Evolutionary conservation across 2,113 vertebrate species (phyloP).

Genomic region (Silurus meridionalis): DNA sequence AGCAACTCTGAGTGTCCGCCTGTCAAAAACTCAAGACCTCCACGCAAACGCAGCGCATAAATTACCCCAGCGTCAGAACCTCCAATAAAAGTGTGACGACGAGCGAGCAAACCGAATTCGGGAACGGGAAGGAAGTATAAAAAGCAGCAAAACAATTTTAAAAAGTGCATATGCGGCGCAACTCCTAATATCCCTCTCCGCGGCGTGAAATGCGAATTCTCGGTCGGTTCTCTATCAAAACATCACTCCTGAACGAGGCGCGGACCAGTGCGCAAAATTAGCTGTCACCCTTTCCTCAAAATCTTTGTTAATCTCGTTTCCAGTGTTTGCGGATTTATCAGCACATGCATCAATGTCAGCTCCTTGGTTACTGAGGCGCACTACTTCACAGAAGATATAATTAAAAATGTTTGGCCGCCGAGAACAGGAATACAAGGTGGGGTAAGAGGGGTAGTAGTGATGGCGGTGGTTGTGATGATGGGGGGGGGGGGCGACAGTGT

Average conservation of each 20-base stretch:
- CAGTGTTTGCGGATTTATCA: conserved; percentile 99
- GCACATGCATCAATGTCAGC: conserved; percentile 99
- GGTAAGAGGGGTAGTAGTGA: conserved; percentile 33
- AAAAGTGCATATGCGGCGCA: conserved; percentile 75
- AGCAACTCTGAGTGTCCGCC: conserved; percentile 33
- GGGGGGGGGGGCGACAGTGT: conserved; percentile 43
- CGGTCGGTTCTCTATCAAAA: conserved; percentile 96
- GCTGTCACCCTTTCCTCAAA: conserved; percentile 99
- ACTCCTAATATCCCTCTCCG: conserved; percentile 60
- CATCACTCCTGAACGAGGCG: conserved; percentile 90
- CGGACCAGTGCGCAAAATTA: conserved; percentile 98
- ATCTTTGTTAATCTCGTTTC: conserved; percentile 99
- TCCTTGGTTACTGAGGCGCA: conserved; percentile 99
- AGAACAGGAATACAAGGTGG: conserved; percentile 51
- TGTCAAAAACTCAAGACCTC: conserved; percentile 33
- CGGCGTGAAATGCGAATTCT: conserved; percentile 75
- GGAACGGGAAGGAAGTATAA: conserved; percentile 32
- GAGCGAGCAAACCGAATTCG: conserved; percentile 36
- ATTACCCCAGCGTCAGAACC: conserved; percentile 37
- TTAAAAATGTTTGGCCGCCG: conserved; percentile 99
- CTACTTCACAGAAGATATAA: conserved; percentile 99
- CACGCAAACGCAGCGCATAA: conserved; percentile 9
- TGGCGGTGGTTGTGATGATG: conserved; percentile 50
- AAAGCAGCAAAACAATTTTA: conserved; percentile 63
- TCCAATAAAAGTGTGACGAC: conserved; percentile 21